Percentiles rank a stretch among this genome's conserved stretches.
Evolutionary conservation across 1,140 invertebrate genomes (phyloP).

Genomic region (Catajapyx aquilonaris): DNA sequence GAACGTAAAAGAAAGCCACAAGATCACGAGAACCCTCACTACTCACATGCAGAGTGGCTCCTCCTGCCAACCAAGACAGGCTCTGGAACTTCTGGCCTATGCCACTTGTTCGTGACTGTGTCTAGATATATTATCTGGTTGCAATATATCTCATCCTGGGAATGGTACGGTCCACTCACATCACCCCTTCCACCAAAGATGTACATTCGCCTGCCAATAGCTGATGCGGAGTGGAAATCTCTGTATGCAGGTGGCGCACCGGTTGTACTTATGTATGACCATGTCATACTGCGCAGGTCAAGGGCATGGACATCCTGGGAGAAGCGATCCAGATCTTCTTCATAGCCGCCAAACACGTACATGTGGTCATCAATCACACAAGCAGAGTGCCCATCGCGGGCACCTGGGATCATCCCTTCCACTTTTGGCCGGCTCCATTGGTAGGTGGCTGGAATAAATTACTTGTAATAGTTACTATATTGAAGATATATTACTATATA

Average conservation of each 20-base stretch:
- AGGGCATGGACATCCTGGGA: conserved; percentile 55
- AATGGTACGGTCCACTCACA: conserved; percentile 34
- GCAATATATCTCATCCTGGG: conserved; percentile 50
- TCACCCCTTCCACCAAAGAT: conserved; percentile 68
- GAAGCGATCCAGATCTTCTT: conserved; percentile 54
- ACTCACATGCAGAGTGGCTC: conserved; percentile 72
- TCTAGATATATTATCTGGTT: conserved; percentile 56
- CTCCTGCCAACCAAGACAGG: conserved; percentile 40
- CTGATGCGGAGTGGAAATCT: conserved; percentile 72
- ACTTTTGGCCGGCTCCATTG: conserved; percentile 43
- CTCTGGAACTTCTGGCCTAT: conserved; percentile 29
- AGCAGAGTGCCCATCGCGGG: conserved; percentile 75
- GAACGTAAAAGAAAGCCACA: not conserved
- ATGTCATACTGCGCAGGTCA: conserved; percentile 47
- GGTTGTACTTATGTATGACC: no score
- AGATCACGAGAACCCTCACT: not conserved
- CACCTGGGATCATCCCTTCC: conserved; percentile 42
- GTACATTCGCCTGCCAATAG: conserved; percentile 51
- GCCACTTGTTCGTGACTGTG: conserved; percentile 42
- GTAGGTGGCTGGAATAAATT: conserved; percentile 24
- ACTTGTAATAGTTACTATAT: no score
- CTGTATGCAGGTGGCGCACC: conserved; percentile 47
- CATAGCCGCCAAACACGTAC: conserved; percentile 79
- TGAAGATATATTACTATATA: no score
- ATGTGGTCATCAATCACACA: conserved; percentile 59